Percentiles rank a stretch among this genome's conserved stretches.
Evolutionary conservation across 2,113 vertebrate genomes (phyloP).

Genomic region (Apteryx mantelli): DNA sequence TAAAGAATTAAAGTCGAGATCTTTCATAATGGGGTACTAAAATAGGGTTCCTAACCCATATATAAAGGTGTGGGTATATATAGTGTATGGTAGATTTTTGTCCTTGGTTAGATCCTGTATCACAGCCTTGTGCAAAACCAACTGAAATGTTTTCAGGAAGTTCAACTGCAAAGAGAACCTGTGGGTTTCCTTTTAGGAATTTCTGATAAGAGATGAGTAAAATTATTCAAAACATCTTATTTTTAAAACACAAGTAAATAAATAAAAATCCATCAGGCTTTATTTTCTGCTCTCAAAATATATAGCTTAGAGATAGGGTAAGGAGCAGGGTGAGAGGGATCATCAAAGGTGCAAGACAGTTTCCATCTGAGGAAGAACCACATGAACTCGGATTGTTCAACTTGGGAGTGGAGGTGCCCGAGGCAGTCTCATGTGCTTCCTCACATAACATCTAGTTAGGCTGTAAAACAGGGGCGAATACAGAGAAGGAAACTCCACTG

Average conservation of each 20-base stretch:
- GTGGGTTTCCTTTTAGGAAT: not conserved
- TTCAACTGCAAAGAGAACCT: not conserved
- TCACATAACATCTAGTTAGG: accelerated
- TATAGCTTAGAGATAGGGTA: not conserved
- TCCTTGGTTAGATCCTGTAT: not conserved
- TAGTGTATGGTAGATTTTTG: not conserved
- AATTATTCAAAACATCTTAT: not conserved
- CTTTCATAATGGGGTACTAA: not conserved
- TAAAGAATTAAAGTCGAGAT: not conserved
- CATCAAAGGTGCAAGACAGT: not conserved
- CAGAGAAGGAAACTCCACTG: not conserved
- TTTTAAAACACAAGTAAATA: not conserved
- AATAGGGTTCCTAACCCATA: not conserved
- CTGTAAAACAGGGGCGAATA: not conserved
- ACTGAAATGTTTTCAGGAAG: not conserved
- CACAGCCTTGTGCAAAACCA: not conserved
- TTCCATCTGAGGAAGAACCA: not conserved
- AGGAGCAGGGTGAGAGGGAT: not conserved
- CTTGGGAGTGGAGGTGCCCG: not conserved
- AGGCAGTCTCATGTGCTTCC: not conserved
- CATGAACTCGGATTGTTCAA: not conserved
- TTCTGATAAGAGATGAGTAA: not conserved
- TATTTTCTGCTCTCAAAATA: not conserved
- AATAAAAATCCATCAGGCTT: not conserved
- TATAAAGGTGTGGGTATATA: not conserved